Conservation (phyloP, 64 coral and sea anemone species). For the Pocillopora verrucosa region DNA sequence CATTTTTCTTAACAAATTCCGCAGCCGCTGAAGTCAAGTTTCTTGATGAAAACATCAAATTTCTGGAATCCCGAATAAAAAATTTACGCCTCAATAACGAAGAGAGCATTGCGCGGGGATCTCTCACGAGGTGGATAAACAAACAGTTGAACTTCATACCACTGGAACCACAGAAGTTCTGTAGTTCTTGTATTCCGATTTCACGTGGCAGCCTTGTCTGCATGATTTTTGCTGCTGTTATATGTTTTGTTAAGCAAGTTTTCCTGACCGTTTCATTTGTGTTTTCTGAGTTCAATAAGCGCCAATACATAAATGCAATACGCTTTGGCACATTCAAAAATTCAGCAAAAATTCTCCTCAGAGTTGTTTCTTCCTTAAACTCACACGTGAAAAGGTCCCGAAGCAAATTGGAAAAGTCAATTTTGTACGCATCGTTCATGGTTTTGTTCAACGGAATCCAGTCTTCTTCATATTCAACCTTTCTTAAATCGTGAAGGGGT, state of each 20-base stretch:
- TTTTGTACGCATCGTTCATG: neutral
- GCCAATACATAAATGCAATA: neutral
- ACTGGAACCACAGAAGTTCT: neutral
- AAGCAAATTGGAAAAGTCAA: neutral
- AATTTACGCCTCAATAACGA: neutral
- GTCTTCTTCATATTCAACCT: neutral
- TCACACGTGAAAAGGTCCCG: neutral
- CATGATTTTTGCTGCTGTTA: slow-evolving; percentile 3
- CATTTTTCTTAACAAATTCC: neutral
- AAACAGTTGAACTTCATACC: neutral
- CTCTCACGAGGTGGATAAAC: slow-evolving; percentile 3
- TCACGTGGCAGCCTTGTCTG: neutral
- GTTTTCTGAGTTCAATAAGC: neutral
- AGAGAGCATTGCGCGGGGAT: neutral
- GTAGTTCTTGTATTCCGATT: neutral
- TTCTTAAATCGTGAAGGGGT: neutral
- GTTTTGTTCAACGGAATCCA: neutral
- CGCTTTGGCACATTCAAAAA: neutral
- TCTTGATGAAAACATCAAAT: neutral
- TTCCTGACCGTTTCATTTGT: neutral
- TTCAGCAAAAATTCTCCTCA: neutral
- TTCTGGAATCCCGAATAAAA: neutral
- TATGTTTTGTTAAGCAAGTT: neutral
- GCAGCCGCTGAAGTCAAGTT: neutral
- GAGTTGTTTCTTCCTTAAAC: neutral